A percentile compares a stretch with the other conserved stretches of the same genome.
phyloP scores from a whole-genome alignment of 2,888 invertebrate genomes.

The Carterocephalus palaemon region DNA sequence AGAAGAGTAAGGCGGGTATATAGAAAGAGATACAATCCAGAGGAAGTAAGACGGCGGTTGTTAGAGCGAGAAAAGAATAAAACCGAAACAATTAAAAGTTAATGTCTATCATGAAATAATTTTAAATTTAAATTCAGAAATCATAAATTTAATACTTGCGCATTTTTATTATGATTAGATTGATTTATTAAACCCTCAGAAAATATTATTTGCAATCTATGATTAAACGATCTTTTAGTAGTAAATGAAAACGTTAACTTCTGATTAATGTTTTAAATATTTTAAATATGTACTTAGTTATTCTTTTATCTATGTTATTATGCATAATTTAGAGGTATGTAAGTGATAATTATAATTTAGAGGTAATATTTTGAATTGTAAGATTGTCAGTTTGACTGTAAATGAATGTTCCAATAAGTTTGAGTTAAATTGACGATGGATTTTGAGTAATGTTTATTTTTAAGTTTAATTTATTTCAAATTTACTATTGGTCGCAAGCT shows the following conservation, averaged over 20 bases:
- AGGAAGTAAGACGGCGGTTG: conserved; percentile 71
- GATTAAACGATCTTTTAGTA: no score
- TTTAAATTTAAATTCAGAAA: not conserved
- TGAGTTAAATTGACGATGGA: conserved; percentile 69
- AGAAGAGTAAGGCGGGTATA: conserved; percentile 68
- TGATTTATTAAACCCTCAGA: no score
- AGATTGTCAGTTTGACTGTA: conserved; percentile 70
- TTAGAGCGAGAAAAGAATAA: conserved; percentile 62
- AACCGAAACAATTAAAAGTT: conserved; percentile 30
- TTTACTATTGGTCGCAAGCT: no score
- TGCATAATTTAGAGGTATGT: no score
- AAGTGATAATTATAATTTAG: no score
- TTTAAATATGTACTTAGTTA: no score
- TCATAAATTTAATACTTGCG: not conserved
- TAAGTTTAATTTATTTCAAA: conserved; percentile 25
- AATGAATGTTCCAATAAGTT: conserved; percentile 38
- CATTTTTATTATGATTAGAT: conserved; percentile 5
- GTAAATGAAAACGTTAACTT: no score
- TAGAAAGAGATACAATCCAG: conserved; percentile 71
- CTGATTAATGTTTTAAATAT: no score
- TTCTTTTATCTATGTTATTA: no score
- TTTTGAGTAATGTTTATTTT: conserved; percentile 19
- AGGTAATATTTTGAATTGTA: no score
- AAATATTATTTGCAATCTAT: no score
- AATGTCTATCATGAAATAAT: conserved; percentile 3